Conservation (phyloP, 2,113 vertebrate genomes). For the Gnathonemus longibarbis region DNA sequence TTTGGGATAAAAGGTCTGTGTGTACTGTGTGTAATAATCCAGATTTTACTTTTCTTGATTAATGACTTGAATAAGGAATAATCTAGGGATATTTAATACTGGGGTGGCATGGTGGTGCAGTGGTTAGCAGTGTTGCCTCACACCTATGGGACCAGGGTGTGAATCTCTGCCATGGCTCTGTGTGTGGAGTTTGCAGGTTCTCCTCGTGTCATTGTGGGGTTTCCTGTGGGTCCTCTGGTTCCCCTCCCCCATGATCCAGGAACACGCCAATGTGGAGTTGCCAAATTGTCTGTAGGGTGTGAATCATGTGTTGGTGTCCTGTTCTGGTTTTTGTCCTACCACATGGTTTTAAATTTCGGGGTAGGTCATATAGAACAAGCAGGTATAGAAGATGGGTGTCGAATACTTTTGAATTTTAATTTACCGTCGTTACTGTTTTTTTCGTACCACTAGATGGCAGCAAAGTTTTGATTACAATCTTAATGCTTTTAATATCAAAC, state of each 20-base stretch:
- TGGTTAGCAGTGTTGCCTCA: background rate
- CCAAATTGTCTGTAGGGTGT: background rate
- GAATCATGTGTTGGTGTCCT: background rate
- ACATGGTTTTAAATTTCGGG: background rate
- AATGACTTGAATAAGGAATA: background rate
- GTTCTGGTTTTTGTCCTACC: background rate
- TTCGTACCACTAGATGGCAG: background rate
- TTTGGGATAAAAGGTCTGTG: background rate
- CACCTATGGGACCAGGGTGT: background rate
- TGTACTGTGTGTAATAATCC: background rate
- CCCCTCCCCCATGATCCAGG: background rate
- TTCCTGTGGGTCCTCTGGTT: background rate
- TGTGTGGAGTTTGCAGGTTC: background rate
- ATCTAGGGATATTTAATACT: background rate
- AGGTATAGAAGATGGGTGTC: background rate
- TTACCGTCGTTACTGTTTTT: background rate
- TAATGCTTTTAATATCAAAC: background rate
- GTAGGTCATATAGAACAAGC: background rate
- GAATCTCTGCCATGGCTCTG: background rate
- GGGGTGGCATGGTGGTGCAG: background rate
- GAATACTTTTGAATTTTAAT: background rate
- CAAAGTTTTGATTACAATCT: background rate
- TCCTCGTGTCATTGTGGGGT: background rate
- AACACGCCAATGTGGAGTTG: background rate
- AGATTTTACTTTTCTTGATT: background rate